Evolutionary conservation across 2,113 vertebrate genomes (phyloP), one percentile per base, ranked within the genome.

Genomic region (Pleuronectes platessa): DNA sequence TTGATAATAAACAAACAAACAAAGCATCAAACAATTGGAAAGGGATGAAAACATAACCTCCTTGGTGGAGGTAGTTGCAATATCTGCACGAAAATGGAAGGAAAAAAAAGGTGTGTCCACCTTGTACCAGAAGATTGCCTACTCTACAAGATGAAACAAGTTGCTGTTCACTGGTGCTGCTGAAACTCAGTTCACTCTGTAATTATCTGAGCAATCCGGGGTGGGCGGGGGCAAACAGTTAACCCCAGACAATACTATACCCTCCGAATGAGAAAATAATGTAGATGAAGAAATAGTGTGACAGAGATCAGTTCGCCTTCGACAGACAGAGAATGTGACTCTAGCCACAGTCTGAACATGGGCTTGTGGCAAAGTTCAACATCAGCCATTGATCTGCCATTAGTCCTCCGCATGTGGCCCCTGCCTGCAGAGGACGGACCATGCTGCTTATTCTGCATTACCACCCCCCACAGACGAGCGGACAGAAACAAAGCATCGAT

Each of bases 401-500:
- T 45, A 35, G 54, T 11, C 45, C 31, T 81, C 37, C 24, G 73
- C 49, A 56, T 31, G 31, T 7, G 31, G 31, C 6, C 31, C 31
- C 31, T 31, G 31, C 31, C 31, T 31, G 31, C 31, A 31, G 31
- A 31, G 62, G 42, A 65, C n/a, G 51, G 27, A 56, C n/a, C 18
- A 12, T 42, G 74, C 53, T 70, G 61, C n/a, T 23, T 24, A 71
- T 53, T 60, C 27, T 45, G 70, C 71, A 83, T 37, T 63, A 26
- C 37, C 58, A n/a, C 14, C 14, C 42, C 18, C 5, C 12, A 68
- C 69, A 68, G 63, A 74, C 20, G 61, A 37, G 68, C 2, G 74
- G 51, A 59, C 54, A 74, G 61, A 83, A 83, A 84, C 85, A 89
- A 85, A 86, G 79, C 88, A 87, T 77, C 3, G 62, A 76, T 56